Conservation (phyloP, 2,888 invertebrate species). For the Polylopha cassiicola region DNA sequence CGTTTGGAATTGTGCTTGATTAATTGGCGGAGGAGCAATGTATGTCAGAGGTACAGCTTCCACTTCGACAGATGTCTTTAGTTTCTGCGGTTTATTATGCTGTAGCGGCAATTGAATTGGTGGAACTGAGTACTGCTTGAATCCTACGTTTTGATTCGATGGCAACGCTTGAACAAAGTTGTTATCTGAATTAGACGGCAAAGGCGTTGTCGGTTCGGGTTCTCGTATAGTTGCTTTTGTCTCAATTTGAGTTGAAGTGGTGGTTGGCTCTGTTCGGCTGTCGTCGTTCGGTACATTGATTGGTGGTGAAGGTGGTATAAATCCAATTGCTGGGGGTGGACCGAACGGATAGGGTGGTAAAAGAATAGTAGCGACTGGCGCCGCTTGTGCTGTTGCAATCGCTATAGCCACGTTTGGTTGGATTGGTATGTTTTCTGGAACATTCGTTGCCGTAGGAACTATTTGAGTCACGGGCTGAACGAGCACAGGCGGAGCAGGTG, state of each 20-base stretch:
- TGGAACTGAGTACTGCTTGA: constrained; percentile 45
- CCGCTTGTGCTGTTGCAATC: constrained; percentile 63
- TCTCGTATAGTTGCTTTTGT: constrained; percentile 41
- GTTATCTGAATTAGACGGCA: constrained; percentile 54
- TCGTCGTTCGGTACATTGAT: constrained; percentile 39
- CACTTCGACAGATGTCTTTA: constrained; percentile 62
- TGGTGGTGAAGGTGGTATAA: constrained; percentile 47
- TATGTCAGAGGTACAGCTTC: constrained; percentile 63
- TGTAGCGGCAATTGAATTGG: constrained; percentile 33
- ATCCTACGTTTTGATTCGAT: constrained; percentile 55
- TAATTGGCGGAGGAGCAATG: constrained; percentile 60
- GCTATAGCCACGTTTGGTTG: constrained; percentile 65
- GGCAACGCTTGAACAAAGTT: constrained; percentile 57
- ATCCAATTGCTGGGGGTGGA: constrained; percentile 52
- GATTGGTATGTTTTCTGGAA: constrained; percentile 35
- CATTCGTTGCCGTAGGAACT: constrained; percentile 25
- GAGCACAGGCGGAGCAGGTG: constrained; percentile 30
- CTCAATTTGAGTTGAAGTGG: constrained; percentile 42
- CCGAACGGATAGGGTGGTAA: constrained; percentile 67
- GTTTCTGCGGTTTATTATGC: constrained; percentile 45
- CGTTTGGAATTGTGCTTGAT: constrained; percentile 35
- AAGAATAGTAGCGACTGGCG: constrained; percentile 64
- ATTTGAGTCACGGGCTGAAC: constrained; percentile 28
- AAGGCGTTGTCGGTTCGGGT: constrained; percentile 48
- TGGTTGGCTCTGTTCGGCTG: constrained; percentile 46